Evolutionary conservation across 64 coral and sea anemone genomes (phyloP).

Genomic region (Actinia tenebrosa): DNA sequence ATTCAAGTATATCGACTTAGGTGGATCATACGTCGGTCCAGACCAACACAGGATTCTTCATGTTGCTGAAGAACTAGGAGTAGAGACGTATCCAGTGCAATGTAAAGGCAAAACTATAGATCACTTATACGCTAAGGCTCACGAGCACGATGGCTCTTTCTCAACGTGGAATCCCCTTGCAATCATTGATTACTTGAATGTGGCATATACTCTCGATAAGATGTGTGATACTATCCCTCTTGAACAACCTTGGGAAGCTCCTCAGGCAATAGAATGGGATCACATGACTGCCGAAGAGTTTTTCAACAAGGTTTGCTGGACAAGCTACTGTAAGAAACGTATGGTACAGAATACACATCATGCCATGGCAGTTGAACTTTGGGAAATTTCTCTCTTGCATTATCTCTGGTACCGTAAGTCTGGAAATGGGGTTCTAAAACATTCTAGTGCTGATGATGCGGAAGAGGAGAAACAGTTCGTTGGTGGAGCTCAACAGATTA

Average conservation of each 20-base stretch:
- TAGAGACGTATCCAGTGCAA: constrained; percentile 68
- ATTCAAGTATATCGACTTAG: constrained; percentile 66
- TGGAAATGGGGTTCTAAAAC: constrained; percentile 45
- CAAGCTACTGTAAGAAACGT: constrained; percentile 77
- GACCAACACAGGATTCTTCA: constrained; percentile 78
- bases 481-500: constrained; percentile 90
- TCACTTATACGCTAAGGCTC: constrained; percentile 42
- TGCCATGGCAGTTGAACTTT: constrained; percentile 77
- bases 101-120: constrained; percentile 54
- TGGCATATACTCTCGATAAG: constrained; percentile 42
- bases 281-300: constrained; percentile 80
- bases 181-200: constrained; percentile 71
- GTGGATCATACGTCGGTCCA: constrained; percentile 70
- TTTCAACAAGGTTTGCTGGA: constrained; percentile 78
- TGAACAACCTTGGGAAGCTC: constrained; percentile 63
- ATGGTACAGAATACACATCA: constrained; percentile 76
- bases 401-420: constrained; percentile 90
- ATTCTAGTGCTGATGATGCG: constrained; percentile 59
- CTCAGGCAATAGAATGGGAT: constrained; percentile 72
- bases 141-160: constrained; percentile 45
- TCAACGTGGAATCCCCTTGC: constrained; percentile 76
- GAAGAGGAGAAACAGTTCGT: constrained; percentile 84
- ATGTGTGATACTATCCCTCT: constrained; percentile 70
- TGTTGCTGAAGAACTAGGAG: constrained; percentile 77
- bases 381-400: constrained; percentile 86